These are phyloP conservation scores for Decapterus maruadsi DNA, from an alignment of 2,797 vertebrate genomes.

Conservation along the genomic window DNA sequence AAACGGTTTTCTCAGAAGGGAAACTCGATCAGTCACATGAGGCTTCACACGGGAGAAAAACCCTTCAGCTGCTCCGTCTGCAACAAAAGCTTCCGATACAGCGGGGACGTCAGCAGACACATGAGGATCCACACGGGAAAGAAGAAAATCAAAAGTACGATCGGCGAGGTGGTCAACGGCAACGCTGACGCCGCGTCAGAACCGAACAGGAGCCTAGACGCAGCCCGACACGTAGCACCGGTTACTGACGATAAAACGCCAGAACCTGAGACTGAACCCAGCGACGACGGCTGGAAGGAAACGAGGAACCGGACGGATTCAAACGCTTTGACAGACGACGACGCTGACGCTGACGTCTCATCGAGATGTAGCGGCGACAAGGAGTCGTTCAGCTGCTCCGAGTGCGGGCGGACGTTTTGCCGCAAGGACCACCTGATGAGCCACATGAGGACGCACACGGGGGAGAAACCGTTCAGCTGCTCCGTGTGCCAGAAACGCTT, in stretches of 20 bases:
- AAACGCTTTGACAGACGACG: not conserved
- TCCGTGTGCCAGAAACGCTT: slow-evolving; percentile 14
- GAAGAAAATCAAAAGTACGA: not conserved
- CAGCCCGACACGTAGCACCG: not conserved
- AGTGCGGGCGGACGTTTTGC: slow-evolving; percentile 32
- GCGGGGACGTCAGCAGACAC: slow-evolving; percentile 46
- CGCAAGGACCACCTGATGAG: slow-evolving; percentile 40
- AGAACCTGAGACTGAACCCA: not conserved
- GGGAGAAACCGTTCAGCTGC: slow-evolving; percentile 53
- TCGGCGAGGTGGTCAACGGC: not conserved
- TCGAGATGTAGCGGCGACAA: not conserved
- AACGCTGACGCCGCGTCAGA: not conserved
- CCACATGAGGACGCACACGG: slow-evolving; percentile 51
- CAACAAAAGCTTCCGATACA: slow-evolving; percentile 43
- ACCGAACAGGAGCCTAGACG: not conserved
- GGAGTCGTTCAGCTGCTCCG: slow-evolving; percentile 38
- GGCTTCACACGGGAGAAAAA: slow-evolving; percentile 47
- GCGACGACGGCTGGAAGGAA: not conserved
- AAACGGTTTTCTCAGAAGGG: slow-evolving; percentile 51
- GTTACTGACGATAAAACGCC: not conserved
- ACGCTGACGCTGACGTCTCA: too few species aligned
- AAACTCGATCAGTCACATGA: slow-evolving; percentile 39
- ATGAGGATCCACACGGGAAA: slow-evolving; percentile 55
- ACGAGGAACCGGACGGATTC: not conserved
- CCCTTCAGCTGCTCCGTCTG: slow-evolving; percentile 41